A percentile compares a stretch with the other conserved stretches of the same genome.
These are phyloP conservation scores for Diarsia mendica DNA, from an alignment of 2,888 invertebrate genomes.

Conservation along the genomic window DNA sequence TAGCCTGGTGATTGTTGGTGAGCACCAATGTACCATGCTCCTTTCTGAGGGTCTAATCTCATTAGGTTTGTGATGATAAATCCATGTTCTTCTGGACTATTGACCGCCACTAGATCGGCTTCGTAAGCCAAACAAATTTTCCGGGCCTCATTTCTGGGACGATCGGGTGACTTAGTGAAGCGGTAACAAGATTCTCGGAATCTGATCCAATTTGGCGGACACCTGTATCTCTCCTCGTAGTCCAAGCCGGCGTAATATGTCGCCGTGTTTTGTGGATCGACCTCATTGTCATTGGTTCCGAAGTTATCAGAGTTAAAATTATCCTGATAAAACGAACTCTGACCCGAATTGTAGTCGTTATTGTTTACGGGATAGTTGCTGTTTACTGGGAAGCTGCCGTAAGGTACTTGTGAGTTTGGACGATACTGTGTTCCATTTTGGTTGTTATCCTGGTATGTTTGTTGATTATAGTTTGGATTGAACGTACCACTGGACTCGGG, in stretches of 20 bases:
- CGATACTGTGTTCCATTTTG: conserved; percentile 80
- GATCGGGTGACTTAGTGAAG: conserved; percentile 96
- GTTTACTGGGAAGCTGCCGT: conserved; percentile 85
- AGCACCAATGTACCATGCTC: conserved; percentile 96
- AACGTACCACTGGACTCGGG: conserved; percentile 77
- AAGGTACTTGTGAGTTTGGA: conserved; percentile 82
- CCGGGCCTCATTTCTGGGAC: conserved; percentile 94
- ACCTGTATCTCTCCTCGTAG: conserved; percentile 88
- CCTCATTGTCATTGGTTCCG: conserved; percentile 80
- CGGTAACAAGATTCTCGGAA: conserved; percentile 96
- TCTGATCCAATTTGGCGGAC: conserved; percentile 97
- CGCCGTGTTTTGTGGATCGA: conserved; percentile 83
- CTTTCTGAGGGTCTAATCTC: conserved; percentile 95
- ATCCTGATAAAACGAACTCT: conserved; percentile 86
- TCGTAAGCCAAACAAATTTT: conserved; percentile 95
- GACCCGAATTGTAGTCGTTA: conserved; percentile 80
- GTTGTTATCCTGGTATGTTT: conserved; percentile 75
- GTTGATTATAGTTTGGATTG: conserved; percentile 81
- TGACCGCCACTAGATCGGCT: conserved; percentile 95
- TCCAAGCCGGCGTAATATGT: conserved; percentile 85
- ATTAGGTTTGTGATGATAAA: conserved; percentile 96
- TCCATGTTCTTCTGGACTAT: conserved; percentile 95
- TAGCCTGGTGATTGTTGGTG: conserved; percentile 93
- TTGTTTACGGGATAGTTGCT: conserved; percentile 84
- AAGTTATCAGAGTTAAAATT: conserved; percentile 80